Evolutionary conservation across 2,113 vertebrate genomes (phyloP).

Genomic region (Aspidoscelis tigris): DNA sequence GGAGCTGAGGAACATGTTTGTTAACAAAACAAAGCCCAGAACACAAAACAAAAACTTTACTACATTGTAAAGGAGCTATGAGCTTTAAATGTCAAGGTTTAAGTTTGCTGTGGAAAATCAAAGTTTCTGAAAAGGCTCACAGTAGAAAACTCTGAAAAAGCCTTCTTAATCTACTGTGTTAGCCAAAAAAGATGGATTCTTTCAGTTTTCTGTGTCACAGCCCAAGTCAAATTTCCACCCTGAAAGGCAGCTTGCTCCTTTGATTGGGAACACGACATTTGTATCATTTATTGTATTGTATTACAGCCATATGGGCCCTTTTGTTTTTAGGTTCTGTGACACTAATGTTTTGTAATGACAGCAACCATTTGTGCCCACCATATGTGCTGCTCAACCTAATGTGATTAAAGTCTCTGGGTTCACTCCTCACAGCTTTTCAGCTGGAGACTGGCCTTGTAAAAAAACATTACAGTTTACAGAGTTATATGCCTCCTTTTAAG

Average conservation of each 20-base stretch:
- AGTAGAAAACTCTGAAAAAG: background rate
- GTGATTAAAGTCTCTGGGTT: background rate
- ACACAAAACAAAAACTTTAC: background rate
- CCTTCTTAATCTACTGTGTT: background rate
- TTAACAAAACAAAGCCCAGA: constrained; percentile 12
- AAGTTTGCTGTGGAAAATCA: background rate
- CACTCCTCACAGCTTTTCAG: too few relatives aligned
- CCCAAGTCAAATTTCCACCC: constrained; percentile 18
- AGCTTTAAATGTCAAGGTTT: background rate
- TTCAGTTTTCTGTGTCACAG: constrained; percentile 31
- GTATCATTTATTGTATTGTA: background rate
- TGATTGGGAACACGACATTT: constrained; percentile 27
- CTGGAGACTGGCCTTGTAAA: background rate
- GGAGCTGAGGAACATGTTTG: background rate
- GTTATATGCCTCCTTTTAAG: too few relatives aligned
- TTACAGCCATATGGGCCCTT: background rate
- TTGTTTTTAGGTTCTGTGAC: constrained; percentile 17
- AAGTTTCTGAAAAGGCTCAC: constrained; percentile 15
- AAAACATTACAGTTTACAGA: background rate
- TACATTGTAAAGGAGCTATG: background rate
- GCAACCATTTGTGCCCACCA: background rate
- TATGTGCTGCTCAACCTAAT: background rate
- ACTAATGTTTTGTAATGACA: background rate
- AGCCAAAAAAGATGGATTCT: background rate
- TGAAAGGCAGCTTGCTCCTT: constrained; percentile 2